Conservation (phyloP, 2,888 invertebrate species). For the Acrobasis consociella region DNA sequence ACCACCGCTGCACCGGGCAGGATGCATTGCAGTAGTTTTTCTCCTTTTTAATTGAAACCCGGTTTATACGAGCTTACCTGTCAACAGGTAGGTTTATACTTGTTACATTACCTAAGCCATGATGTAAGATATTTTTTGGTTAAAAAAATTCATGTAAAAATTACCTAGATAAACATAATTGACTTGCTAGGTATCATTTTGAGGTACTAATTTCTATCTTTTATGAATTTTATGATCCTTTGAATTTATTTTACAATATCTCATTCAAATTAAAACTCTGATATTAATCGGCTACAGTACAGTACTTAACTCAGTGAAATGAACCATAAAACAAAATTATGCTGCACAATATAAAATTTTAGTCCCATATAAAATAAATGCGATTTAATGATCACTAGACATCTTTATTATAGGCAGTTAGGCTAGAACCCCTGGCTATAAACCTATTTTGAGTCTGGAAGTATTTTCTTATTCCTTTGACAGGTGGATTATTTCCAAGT, state of each 20-base stretch:
- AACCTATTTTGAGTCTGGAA: constrained; percentile 11
- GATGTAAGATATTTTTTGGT: no score
- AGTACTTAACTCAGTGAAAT: no score
- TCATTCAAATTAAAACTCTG: no score
- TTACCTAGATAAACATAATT: not conserved
- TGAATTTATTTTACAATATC: no score
- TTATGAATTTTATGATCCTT: no score
- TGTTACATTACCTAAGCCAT: not conserved
- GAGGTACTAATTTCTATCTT: no score
- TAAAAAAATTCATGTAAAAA: no score
- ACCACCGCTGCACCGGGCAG: constrained; percentile 25
- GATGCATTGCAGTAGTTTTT: constrained; percentile 35
- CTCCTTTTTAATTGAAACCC: constrained; percentile 34
- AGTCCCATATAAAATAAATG: not conserved
- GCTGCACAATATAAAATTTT: no score
- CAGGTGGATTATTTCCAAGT: not conserved
- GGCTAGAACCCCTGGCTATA: not conserved
- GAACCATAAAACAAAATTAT: no score
- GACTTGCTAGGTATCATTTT: not conserved
- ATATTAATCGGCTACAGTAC: no score
- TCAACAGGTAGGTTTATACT: not conserved
- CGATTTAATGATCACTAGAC: not conserved
- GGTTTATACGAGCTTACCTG: constrained; percentile 29
- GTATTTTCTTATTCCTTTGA: not conserved
- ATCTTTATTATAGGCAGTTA: not conserved